Conservation (phyloP, 2,113 vertebrate species). For the Strix aluco region DNA sequence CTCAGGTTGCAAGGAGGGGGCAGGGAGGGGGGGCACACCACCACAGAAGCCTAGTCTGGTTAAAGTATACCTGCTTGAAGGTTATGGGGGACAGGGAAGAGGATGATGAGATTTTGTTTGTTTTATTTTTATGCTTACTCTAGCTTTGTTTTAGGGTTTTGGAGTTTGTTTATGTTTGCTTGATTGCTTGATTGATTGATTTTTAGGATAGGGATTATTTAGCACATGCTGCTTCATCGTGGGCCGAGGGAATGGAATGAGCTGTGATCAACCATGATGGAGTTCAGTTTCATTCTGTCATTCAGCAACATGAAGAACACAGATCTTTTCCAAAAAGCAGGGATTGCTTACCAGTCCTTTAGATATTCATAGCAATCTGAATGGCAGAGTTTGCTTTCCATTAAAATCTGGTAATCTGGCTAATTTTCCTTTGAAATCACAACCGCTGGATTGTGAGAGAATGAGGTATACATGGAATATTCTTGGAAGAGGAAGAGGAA, state of each 20-base stretch:
- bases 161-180: neutral
- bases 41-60: neutral
- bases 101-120: neutral
- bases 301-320: neutral
- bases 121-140: neutral
- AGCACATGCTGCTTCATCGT: neutral
- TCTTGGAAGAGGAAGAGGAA: neutral
- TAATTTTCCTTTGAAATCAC: neutral
- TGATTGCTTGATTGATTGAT: neutral
- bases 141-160: neutral
- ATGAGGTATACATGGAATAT: neutral
- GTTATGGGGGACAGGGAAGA: neutral
- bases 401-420: neutral
- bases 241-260: neutral
- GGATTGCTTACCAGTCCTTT: neutral
- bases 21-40: too few relatives aligned
- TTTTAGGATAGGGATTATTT: neutral
- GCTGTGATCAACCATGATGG: neutral
- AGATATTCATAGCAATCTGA: neutral
- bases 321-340: neutral
- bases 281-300: neutral
- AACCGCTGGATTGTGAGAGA: neutral
- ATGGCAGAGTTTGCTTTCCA: neutral
- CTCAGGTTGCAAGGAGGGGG: too few relatives aligned
- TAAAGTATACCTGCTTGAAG: neutral